Evolutionary conservation across 2,888 invertebrate genomes (phyloP).

Genomic region (Dilophus febrilis): DNA sequence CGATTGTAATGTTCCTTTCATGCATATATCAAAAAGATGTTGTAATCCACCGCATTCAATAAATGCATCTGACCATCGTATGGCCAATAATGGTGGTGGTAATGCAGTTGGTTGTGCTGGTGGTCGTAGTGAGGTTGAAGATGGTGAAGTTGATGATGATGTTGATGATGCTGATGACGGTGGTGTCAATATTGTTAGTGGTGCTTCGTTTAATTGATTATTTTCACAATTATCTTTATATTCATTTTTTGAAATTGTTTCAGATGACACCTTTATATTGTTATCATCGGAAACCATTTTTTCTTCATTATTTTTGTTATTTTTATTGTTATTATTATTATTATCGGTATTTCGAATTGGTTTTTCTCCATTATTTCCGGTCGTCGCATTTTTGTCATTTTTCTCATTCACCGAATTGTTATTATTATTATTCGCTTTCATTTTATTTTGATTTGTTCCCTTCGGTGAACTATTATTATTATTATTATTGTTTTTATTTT

Average conservation of each 20-base stretch:
- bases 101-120: neutral
- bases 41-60: slow-evolving; percentile 75
- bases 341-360: too few relatives aligned
- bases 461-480: too few relatives aligned
- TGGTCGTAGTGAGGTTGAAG: too few relatives aligned
- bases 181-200: too few relatives aligned
- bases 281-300: neutral
- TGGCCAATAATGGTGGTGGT: neutral
- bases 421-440: too few relatives aligned
- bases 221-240: neutral
- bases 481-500: neutral
- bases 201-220: too few relatives aligned
- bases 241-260: too few relatives aligned
- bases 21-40: slow-evolving; percentile 80
- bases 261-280: neutral
- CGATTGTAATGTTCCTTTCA: slow-evolving; percentile 63
- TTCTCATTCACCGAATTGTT: too few relatives aligned
- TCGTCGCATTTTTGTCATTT: too few relatives aligned
- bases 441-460: too few relatives aligned
- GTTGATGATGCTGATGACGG: neutral
- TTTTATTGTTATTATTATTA: neutral
- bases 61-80: slow-evolving; percentile 58
- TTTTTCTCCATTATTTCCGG: too few relatives aligned
- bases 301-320: neutral
- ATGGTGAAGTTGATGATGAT: neutral